Evolutionary conservation across 2,797 vertebrate genomes (phyloP).

Genomic region (Iguana delicatissima): DNA sequence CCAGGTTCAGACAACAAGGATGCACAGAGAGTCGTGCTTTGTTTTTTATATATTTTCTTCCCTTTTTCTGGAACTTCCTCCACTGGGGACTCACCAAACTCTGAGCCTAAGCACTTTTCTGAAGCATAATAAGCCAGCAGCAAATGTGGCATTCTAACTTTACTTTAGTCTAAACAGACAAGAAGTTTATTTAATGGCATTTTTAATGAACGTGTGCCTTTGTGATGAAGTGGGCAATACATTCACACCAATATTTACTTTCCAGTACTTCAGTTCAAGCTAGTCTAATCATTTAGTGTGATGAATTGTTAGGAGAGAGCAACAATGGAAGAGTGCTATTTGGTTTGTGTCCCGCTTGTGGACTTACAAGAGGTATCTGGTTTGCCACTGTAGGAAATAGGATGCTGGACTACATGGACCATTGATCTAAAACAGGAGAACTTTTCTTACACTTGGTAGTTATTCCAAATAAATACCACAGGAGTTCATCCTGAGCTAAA

Average conservation of each 20-base stretch:
- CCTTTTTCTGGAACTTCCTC: neutral
- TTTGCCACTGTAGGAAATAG: neutral
- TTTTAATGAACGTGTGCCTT: neutral
- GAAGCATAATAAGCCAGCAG: neutral
- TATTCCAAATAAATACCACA: too few relatives aligned
- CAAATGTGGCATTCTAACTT: neutral
- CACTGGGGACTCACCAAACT: neutral
- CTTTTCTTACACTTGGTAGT: neutral
- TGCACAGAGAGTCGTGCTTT: neutral
- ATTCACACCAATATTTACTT: neutral
- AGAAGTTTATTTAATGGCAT: neutral
- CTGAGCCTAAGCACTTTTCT: neutral
- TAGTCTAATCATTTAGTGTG: neutral
- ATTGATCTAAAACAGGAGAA: neutral
- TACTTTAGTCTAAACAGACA: neutral
- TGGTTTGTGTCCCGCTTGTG: neutral
- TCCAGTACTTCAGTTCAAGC: neutral
- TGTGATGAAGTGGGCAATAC: neutral
- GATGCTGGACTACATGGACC: neutral
- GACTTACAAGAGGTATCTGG: neutral
- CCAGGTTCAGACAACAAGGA: neutral
- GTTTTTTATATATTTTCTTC: neutral
- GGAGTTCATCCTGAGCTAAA: too few relatives aligned
- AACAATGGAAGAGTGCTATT: neutral
- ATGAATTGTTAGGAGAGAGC: neutral